Base-by-base conservation (phyloP, 2,113 vertebrate genomes). In the Pteruthius melanotis region DNA sequence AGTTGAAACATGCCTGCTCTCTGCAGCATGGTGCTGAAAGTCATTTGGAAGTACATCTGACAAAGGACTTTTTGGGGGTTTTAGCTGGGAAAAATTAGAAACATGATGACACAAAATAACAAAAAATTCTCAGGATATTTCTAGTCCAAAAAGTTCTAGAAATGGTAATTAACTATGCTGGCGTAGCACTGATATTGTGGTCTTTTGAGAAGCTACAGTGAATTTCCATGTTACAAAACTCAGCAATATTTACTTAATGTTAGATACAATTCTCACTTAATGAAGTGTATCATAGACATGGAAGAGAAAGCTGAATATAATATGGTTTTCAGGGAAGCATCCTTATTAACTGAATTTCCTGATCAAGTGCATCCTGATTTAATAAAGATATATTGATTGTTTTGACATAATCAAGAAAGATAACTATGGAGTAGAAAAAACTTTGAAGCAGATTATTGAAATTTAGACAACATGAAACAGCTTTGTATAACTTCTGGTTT, bases 321-420 rank as follows among this genome's bases (percentile, higher is more conserved):
- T 75, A 57, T 7, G 3, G 23, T 95, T 94, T 93, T 86, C 68
- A 90, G 15, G 31, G 64, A 71, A 97, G 71, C 72, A 65, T 83
- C 54, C 31, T 86, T 92, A 74, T 81, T 96, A 96, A 87, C 11
- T 89, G 44, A 90, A 96, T 96, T 93, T 93, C 92, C 79, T 83
- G n/a, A 81, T 90, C 71, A 80, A 50, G 37, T 56, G 9, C 68
- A 93, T 96, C 94, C 95, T 97, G 92, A 96, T 97, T 93, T 81
- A 90, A 90, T 92, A 86, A 90, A 85, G 68, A 66, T 52, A 21
- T 80, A 91, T 95, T 82, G 60, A 94, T 88, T 94, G 47, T 75
- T 86, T 70, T 93, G 13, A 75, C 82, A 28, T 79, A 82, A 84
- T 75, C 88, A 86, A 44, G 86, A 92, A 87, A 93, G 11, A 37